A percentile compares a stretch with the other conserved stretches of the same genome.
Conservation (phyloP, 2,888 invertebrate genomes). For the Macrosoma leucophasiata region DNA sequence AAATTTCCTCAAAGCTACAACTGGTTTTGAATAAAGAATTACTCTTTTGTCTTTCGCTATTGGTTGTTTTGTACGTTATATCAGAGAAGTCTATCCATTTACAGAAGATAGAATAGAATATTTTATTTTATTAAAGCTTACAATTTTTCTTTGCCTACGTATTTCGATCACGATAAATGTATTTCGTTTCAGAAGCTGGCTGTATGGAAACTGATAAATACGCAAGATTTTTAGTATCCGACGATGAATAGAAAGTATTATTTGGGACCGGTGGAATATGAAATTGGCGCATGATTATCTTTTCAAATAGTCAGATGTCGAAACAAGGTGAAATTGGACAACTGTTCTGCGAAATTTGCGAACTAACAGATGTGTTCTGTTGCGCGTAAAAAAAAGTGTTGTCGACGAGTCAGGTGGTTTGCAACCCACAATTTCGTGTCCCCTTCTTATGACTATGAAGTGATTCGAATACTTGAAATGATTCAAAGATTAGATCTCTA, state of each 20-base stretch:
- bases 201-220: no score
- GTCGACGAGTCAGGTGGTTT: conserved; percentile 30
- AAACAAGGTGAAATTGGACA: conserved; percentile 22
- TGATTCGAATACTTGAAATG: conserved; percentile 20
- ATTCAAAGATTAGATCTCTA: no score
- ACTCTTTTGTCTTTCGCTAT: conserved; percentile 32
- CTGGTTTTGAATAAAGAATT: conserved; percentile 29
- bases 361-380: conserved; percentile 33
- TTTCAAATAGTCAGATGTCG: conserved; percentile 33
- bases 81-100: conserved; percentile 27
- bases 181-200: no score
- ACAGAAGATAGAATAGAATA: conserved; percentile 14
- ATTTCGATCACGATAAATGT: conserved; percentile 8
- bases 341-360: conserved; percentile 28
- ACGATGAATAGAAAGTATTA: no score
- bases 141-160: conserved; percentile 5
- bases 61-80: conserved; percentile 33
- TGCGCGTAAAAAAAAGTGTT: conserved; percentile 29
- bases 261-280: no score
- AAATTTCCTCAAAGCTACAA: conserved; percentile 22
- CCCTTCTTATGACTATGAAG: conserved; percentile 4
- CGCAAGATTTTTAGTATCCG: no score
- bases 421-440: conserved; percentile 27
- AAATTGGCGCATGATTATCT: no score
- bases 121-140: conserved; percentile 19